These are phyloP conservation scores for Protosalanx chinensis DNA, from an alignment of 2,797 vertebrate species.

Conservation along the genomic window DNA sequence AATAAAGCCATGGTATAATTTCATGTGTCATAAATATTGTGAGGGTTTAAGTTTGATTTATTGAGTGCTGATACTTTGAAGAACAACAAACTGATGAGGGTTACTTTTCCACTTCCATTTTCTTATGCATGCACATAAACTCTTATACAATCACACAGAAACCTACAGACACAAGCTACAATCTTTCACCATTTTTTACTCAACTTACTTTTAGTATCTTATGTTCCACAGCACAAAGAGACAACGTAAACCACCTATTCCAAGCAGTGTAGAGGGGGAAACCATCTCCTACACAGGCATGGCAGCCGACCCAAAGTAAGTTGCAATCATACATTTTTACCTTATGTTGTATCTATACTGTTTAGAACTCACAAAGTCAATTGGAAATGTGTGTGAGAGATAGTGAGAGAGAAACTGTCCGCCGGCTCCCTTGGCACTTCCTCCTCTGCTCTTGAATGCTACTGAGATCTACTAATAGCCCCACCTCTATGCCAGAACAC, in stretches of 20 bases:
- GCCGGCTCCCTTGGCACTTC: slow-evolving; percentile 30
- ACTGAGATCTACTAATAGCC: slow-evolving; percentile 51
- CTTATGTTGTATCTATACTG: neutral
- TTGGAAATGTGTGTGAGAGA: neutral
- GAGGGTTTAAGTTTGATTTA: slow-evolving; percentile 3
- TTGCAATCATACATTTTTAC: slow-evolving; percentile 14
- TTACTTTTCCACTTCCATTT: neutral
- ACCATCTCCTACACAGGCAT: slow-evolving; percentile 57
- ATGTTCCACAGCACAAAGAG: slow-evolving; percentile 70
- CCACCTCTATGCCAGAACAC: slow-evolving; percentile 42
- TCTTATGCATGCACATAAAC: neutral
- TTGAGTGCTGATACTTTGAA: slow-evolving; percentile 11
- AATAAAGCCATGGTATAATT: neutral
- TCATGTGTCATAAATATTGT: slow-evolving; percentile 2
- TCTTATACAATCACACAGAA: neutral
- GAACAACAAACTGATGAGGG: slow-evolving; percentile 1
- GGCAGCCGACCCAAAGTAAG: slow-evolving; percentile 71
- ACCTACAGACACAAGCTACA: neutral
- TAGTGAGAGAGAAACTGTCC: slow-evolving; percentile 11
- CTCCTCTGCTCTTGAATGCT: slow-evolving; percentile 44
- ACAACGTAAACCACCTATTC: slow-evolving; percentile 56
- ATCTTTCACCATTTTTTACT: slow-evolving; percentile 3
- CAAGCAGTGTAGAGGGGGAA: slow-evolving; percentile 51
- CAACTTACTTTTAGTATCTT: slow-evolving; percentile 36
- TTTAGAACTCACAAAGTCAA: neutral